Evolutionary conservation across 2,113 vertebrate species (phyloP), one percentile per base, ranked within the genome.

Genomic region (Sceloporus undulatus): DNA sequence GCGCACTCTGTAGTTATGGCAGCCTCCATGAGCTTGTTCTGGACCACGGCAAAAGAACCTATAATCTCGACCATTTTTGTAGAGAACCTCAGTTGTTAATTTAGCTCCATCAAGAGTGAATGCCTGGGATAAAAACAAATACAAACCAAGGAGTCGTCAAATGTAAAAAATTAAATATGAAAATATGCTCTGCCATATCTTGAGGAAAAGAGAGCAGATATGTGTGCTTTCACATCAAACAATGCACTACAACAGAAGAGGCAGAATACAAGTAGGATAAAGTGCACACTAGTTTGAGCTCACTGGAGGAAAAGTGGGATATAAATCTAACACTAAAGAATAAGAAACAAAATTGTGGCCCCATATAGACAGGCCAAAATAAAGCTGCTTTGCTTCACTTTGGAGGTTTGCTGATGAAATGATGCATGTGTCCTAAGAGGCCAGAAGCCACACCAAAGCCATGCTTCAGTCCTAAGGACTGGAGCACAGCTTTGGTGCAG

Each of bases 41-140:
- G 95, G 97, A 94, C 98, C 96, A 0, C 97, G 98, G 93, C 99
- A 99, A 75, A 98, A 97, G 6, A 99, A 98, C 92, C 98, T 98
- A 13, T 98, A 99, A 93, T 98, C 97, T 23, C 97, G 98, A 93
- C 98, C 97, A 0, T 92, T 94, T 95, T 98, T 99, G 95, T 98
- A 97, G 96, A 98, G 97, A 40, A 98, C 97, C 77, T 99, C 97
- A 0, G 96, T 96, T 62, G 97, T 98, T 92, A 97, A 96, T 92
- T 96, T 96, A 2, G 91, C 95, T 48, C 98, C 98, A 7, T 98
- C 98, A 0, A 95, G 85, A 0, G 98, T 98, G 86, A 94, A 91
- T 82, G 97, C 98, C 99, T 99, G 93, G 10, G 91, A 75, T 6
- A 1, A 90, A 85, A 89, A 92, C 0, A 48, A 93, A 94, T 21